A percentile compares a stretch with the other conserved stretches of the same genome.
Conservation (phyloP, 2,797 vertebrate species). For the Crotalus adamanteus region DNA sequence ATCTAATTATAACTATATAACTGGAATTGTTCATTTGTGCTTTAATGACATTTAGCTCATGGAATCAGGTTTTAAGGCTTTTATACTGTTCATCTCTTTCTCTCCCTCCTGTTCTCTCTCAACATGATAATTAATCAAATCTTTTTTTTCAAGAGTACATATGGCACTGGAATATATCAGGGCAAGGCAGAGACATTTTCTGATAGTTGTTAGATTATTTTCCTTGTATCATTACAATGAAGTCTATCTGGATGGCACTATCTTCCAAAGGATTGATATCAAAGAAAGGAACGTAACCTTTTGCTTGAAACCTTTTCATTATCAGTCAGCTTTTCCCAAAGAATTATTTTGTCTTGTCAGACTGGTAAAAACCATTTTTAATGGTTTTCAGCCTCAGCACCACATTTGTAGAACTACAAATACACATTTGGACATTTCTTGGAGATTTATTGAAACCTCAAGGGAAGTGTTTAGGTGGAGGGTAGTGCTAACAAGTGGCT, state of each 20-base stretch:
- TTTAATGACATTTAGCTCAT: background rate
- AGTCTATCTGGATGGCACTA: background rate
- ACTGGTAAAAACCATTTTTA: background rate
- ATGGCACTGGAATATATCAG: background rate
- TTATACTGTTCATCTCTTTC: background rate
- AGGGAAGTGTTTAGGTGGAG: background rate
- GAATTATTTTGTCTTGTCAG: background rate
- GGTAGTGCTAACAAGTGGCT: background rate
- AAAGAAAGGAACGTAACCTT: background rate
- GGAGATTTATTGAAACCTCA: background rate
- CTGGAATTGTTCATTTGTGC: constrained; percentile 15
- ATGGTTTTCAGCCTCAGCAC: background rate
- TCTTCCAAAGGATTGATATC: background rate
- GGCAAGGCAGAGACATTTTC: background rate
- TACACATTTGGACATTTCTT: background rate
- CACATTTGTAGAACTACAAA: background rate
- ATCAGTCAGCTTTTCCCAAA: background rate
- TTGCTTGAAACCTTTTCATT: background rate
- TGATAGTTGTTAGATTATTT: background rate
- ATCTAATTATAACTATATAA: constrained; percentile 24
- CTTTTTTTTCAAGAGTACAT: background rate
- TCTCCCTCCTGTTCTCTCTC: background rate
- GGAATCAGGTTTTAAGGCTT: constrained; percentile 27
- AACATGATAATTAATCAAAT: background rate
- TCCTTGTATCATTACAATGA: background rate